Base-by-base conservation (phyloP, 2,888 invertebrate species). In the Helicoverpa assulta region DNA sequence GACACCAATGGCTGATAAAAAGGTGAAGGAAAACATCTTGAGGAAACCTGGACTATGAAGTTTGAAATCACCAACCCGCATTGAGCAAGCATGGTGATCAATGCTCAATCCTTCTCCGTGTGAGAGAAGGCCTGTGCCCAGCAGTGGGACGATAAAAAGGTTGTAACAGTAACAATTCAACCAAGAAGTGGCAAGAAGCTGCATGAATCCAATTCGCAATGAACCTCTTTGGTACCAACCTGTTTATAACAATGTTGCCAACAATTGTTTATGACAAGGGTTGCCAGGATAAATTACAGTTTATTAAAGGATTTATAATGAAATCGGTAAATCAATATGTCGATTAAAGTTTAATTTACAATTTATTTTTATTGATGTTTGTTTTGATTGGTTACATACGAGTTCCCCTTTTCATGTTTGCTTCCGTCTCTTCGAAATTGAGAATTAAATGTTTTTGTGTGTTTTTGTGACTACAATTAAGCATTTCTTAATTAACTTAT, bases 281-380 rank as follows among this genome's bases (percentile, higher is more conserved):
- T 37, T 70, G 80, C 62, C 65, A 52, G 59, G 58, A 59, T 66
- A 76, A 65, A 55, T 70, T 70, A 55, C 40, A 61, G 51, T 76
- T 76, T 80, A 69, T 76, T 62, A 61, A 65, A 76, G 53, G 47
- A 62, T 62, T 65, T 58, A 56, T 66, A 80, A 70, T 66, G 59
- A 76, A 70, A 80, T 61, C 75, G 12, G 58, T 76, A 79, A 65
- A 62, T 63, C 76, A 80, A 47, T n/a, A 53, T 64, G 55, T 63
- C 57, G 57, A 80, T 76, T 76, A 50, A 65, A 64, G 14, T 76
- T 76, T 76, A 67, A 67, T 66, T 77, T 64, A 70, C 26, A 67
- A 54, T 69, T 58, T 57, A 40, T 59, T 57, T 76, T 75, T 47
- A 59, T 29, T 53, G 26, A 1, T 37, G 52, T 58, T n/a, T 54